These are phyloP conservation scores for Eucriotettix oculatus DNA, from an alignment of 2,888 invertebrate species.

Conservation along the genomic window DNA sequence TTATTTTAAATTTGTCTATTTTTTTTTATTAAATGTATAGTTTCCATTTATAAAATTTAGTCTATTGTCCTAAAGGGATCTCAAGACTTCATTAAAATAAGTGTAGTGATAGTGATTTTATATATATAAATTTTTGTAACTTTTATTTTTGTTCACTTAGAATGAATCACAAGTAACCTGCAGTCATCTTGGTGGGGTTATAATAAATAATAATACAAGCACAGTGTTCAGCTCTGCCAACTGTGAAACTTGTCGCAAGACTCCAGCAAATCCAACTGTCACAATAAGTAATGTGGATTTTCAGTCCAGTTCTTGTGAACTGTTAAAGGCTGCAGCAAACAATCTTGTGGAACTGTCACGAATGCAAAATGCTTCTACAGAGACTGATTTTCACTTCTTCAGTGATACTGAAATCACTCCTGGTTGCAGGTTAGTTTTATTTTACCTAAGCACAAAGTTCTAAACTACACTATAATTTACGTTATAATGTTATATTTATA, in stretches of 20 bases:
- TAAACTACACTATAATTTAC: too few species aligned
- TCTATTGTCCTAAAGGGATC: too few species aligned
- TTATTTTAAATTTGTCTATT: too few species aligned
- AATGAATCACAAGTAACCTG: neutral
- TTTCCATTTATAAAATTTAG: too few species aligned
- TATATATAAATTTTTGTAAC: neutral
- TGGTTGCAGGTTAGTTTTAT: slow-evolving; percentile 35
- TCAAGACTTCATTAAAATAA: too few species aligned
- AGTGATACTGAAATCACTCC: slow-evolving; percentile 83
- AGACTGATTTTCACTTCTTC: slow-evolving; percentile 71
- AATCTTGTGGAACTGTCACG: slow-evolving; percentile 9
- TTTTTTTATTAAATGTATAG: too few species aligned
- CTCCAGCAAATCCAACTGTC: slow-evolving; percentile 15
- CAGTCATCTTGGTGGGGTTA: slow-evolving; percentile 3
- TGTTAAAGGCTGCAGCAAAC: neutral
- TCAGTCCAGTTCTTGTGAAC: neutral
- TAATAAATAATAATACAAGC: neutral
- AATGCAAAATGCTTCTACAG: slow-evolving; percentile 18
- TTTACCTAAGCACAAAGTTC: neutral
- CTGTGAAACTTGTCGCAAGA: slow-evolving; percentile 4
- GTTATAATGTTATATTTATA: too few species aligned
- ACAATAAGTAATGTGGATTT: slow-evolving; percentile 2
- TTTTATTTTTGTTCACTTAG: neutral
- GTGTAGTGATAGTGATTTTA: too few species aligned
- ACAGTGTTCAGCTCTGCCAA: slow-evolving; percentile 1